These are phyloP conservation scores for Cerceris rybyensis DNA, from an alignment of 2,888 invertebrate genomes.

Conservation along the genomic window DNA sequence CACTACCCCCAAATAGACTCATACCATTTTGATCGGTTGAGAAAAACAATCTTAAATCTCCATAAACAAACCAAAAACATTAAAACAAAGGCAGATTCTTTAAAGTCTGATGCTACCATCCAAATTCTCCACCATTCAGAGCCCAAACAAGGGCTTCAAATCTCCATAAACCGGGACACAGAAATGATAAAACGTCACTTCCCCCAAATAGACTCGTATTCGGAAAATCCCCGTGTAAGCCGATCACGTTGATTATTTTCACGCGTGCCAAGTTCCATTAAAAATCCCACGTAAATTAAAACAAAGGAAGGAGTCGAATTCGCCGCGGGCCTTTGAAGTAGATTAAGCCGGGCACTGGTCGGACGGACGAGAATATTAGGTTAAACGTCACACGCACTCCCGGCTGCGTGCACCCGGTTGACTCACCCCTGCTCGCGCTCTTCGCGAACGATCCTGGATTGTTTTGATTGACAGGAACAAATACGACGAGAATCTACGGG, in stretches of 20 bases:
- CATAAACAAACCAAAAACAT: no score
- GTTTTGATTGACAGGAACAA: conserved; percentile 74
- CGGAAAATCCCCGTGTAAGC: neutral
- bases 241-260: conserved; percentile 5
- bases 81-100: no score
- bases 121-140: no score
- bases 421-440: conserved; percentile 43
- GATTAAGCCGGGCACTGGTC: conserved; percentile 64
- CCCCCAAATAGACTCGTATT: neutral
- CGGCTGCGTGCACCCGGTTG: conserved; percentile 34
- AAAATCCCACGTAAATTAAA: conserved; percentile 16
- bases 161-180: no score
- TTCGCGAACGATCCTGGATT: conserved; percentile 56
- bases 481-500: conserved; percentile 61
- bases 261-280: neutral
- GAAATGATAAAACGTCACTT: no score
- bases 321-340: conserved; percentile 59
- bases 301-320: conserved; percentile 11
- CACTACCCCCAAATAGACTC: no score
- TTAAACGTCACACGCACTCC: conserved; percentile 59
- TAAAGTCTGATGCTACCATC: no score
- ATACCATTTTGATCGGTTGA: no score
- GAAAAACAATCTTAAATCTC: no score
- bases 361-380: conserved; percentile 63
- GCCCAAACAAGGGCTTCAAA: no score